These are phyloP conservation scores for Calephelis perditalis DNA, from an alignment of 2,888 invertebrate genomes.

Conservation along the genomic window DNA sequence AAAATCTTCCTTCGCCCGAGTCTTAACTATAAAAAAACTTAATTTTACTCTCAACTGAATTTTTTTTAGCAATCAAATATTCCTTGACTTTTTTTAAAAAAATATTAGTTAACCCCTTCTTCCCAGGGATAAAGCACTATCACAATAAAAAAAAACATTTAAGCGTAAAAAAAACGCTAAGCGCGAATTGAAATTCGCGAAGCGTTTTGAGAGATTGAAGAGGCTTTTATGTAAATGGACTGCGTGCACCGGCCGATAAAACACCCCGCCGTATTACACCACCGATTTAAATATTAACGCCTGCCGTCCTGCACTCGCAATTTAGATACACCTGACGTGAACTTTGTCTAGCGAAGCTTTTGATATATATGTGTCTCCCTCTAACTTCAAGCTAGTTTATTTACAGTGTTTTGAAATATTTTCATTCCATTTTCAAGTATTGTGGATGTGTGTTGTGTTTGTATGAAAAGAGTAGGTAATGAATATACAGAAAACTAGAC, in stretches of 20 bases:
- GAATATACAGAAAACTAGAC: too few relatives aligned
- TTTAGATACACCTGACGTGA: slow-evolving; percentile 56
- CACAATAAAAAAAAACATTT: not conserved
- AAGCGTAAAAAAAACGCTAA: slow-evolving; percentile 50
- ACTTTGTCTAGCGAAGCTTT: slow-evolving; percentile 12
- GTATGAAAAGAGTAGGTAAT: too few relatives aligned
- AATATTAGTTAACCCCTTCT: slow-evolving; percentile 3
- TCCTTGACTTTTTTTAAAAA: too few relatives aligned
- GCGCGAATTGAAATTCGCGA: slow-evolving; percentile 73
- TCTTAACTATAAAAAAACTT: too few relatives aligned
- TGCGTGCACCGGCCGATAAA: slow-evolving; percentile 65
- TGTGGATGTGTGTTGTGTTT: too few relatives aligned
- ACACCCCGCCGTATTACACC: slow-evolving; percentile 46
- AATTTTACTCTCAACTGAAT: too few relatives aligned
- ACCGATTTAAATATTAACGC: slow-evolving; percentile 69
- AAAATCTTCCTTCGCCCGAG: too few relatives aligned
- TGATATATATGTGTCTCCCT: slow-evolving; percentile 15
- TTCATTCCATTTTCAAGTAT: too few relatives aligned
- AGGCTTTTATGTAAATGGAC: slow-evolving; percentile 77
- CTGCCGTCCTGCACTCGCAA: slow-evolving; percentile 52
- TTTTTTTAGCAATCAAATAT: too few relatives aligned
- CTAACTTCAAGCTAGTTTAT: too few relatives aligned
- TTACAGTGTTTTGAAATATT: too few relatives aligned
- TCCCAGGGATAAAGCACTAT: not conserved
- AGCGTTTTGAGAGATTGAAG: slow-evolving; percentile 75